These are phyloP conservation scores for Acanthosepion lycidas DNA, from an alignment of 2,888 invertebrate species.

Conservation along the genomic window DNA sequence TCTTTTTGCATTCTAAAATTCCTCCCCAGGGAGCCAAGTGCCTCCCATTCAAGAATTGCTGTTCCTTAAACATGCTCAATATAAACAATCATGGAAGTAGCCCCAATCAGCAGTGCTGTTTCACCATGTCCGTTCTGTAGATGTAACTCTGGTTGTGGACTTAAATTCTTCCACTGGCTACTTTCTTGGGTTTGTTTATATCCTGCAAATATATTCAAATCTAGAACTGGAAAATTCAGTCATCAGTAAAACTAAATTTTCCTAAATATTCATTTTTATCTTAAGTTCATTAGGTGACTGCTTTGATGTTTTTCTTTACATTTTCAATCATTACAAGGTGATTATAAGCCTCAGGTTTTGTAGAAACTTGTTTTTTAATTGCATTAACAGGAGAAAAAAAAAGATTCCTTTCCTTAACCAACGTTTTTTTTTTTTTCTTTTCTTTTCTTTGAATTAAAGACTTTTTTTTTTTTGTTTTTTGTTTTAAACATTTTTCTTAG, in stretches of 20 bases:
- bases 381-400: no score
- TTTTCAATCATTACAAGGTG: background rate
- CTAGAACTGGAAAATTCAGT: background rate
- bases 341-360: no score
- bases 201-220: background rate
- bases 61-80: background rate
- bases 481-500: no score
- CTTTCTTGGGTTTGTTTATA: slow-evolving; percentile 34
- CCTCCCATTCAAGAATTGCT: no score
- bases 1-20: no score
- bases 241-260: background rate
- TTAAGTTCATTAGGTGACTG: background rate
- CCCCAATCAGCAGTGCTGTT: background rate
- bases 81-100: background rate
- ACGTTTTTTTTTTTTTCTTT: no score
- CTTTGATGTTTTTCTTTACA: background rate
- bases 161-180: background rate
- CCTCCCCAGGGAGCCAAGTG: no score
- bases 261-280: background rate
- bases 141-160: background rate
- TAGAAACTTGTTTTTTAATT: no score
- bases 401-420: background rate
- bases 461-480: no score
- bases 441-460: no score
- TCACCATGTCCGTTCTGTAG: background rate